Base-by-base conservation (phyloP, 2,113 vertebrate species). In the Corythoichthys haematopterus region DNA sequence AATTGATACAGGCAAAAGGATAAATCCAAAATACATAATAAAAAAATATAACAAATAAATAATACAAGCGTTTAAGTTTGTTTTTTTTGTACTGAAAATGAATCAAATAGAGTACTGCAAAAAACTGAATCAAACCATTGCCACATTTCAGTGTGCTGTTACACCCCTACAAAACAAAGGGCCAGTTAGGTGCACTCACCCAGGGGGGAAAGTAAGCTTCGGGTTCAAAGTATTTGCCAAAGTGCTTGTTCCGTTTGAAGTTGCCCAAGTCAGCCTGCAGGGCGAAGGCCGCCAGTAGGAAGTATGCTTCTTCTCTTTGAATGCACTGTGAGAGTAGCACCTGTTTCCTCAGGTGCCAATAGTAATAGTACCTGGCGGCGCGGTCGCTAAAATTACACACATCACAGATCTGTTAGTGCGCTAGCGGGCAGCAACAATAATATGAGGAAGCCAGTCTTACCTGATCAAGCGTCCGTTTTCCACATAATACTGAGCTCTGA, bases 301-400 rank as follows among this genome's bases (percentile, higher is more conserved):
- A 99, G 75, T 99, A 99, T 7, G 95, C 97, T 75, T 99, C 97
- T 46, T 98, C 97, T 13, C 95, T 80, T 66, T 94, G 93, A 66
- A 94, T 91, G 6, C 97, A 98, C 89, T 96, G 95, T 0, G 97
- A 98, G 40, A 94, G 94, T 74, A 98, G 92, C 71, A 98, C 93
- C 89, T 98, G 95, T 75, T 98, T 98, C 88, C 95, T 88, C 81
- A 99, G 89, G 91, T 99, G 97, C 94, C 96, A 98, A 91, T 99
- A 98, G 88, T 99, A 98, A 80, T 96, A 98, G 85, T 95, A 98
- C 50, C 95, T 91, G 2, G 96, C 97, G 0, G 92, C 91, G 12
- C 95, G 92, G 92, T 99, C 97, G 0, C 97, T 98, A 88, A 0
- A 16, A 33, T 50, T 14, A 56, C 0, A 64, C 38, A 8, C 12